Evolutionary conservation across 1,140 invertebrate species (phyloP).

Genomic region (Mercenaria mercenaria): DNA sequence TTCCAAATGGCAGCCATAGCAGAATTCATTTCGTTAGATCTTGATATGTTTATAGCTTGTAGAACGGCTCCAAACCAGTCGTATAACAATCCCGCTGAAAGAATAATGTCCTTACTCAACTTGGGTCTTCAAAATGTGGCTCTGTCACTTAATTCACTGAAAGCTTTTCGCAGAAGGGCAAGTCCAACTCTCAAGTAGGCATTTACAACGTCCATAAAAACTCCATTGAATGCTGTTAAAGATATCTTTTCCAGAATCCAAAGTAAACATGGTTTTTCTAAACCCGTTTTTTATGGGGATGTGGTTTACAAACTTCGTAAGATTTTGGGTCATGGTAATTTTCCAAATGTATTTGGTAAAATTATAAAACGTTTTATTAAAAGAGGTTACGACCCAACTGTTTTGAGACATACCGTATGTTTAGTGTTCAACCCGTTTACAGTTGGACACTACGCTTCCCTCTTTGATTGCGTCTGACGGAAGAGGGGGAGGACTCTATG

Average conservation of each 20-base stretch:
- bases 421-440: too few relatives aligned
- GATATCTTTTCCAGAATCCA: constrained; percentile 9
- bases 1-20: constrained; percentile 50
- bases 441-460: too few relatives aligned
- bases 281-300: too few relatives aligned
- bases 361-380: too few relatives aligned
- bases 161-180: constrained; percentile 3
- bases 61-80: constrained; percentile 59
- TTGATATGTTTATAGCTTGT: constrained; percentile 59
- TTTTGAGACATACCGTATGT: too few relatives aligned
- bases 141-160: constrained; percentile 2
- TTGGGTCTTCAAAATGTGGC: constrained; percentile 62
- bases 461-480: too few relatives aligned
- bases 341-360: too few relatives aligned
- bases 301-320: too few relatives aligned
- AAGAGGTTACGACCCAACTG: too few relatives aligned
- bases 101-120: constrained; percentile 58
- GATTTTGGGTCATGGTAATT: too few relatives aligned
- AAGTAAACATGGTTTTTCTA: neutral
- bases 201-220: neutral
- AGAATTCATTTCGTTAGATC: constrained; percentile 59
- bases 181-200: neutral
- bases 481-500: too few relatives aligned
- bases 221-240: neutral
- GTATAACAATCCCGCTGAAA: constrained; percentile 65